phyloP scores from a whole-genome alignment of 2,113 vertebrate species.

The Sardina pilchardus region DNA sequence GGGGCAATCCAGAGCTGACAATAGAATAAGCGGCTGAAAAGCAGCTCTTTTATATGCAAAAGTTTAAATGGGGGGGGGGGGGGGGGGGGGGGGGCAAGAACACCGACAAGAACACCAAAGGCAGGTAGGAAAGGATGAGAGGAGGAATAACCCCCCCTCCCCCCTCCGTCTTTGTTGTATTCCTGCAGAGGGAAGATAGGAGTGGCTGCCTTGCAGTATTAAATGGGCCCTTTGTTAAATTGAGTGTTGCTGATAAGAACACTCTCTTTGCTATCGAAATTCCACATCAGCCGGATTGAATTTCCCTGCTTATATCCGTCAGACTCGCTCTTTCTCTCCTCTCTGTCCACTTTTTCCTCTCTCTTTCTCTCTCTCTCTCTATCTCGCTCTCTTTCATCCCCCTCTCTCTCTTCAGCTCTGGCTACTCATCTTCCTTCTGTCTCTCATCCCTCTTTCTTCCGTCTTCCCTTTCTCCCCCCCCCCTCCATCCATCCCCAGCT shows the following conservation, averaged over 20 bases:
- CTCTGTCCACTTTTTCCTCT: background rate
- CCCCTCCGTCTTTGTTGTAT: background rate
- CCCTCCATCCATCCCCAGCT: background rate
- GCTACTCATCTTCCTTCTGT: background rate
- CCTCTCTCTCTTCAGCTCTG: background rate
- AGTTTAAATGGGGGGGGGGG: background rate
- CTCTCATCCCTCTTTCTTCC: background rate
- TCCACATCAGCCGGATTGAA: slow-evolving; percentile 10
- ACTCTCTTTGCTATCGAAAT: slow-evolving; percentile 15
- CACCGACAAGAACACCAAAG: background rate
- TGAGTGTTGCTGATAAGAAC: background rate
- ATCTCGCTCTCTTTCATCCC: background rate
- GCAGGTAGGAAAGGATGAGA: background rate
- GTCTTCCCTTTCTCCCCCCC: background rate
- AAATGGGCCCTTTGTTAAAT: slow-evolving; percentile 13
- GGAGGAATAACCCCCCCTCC: background rate
- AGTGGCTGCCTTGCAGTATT: background rate
- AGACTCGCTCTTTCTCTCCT: background rate
- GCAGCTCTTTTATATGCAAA: slow-evolving; percentile 8
- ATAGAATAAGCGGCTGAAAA: background rate
- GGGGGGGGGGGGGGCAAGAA: background rate
- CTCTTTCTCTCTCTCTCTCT: background rate
- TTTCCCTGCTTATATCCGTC: slow-evolving; percentile 12
- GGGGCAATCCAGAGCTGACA: background rate
- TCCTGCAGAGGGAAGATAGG: background rate